phyloP scores from a whole-genome alignment of 1,140 invertebrate genomes.

The Pseudomyrmex pallidus region DNA sequence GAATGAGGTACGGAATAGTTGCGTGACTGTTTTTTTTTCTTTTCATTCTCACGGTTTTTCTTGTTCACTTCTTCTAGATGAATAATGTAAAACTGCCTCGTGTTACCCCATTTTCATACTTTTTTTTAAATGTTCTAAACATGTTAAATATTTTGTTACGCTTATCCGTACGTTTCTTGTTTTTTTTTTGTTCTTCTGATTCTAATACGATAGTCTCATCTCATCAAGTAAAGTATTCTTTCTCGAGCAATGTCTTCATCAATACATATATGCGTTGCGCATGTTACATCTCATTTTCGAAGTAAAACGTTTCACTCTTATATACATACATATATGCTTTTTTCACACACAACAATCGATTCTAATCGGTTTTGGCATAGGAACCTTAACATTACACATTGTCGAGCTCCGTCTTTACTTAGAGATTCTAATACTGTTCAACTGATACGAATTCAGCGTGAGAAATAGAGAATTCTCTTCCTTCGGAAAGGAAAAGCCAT shows the following conservation, averaged over 20 bases:
- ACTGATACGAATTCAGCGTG: conserved; percentile 45
- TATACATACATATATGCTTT: background rate
- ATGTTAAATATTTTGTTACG: conserved; percentile 59
- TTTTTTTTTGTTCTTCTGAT: conserved; percentile 35
- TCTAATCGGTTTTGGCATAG: conserved; percentile 70
- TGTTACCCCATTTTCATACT: conserved; percentile 13
- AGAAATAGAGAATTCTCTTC: conserved; percentile 47
- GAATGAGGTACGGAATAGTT: conserved; percentile 34
- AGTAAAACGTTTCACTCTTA: background rate
- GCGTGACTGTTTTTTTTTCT: background rate
- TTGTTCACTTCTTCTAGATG: background rate
- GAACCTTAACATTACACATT: conserved; percentile 65
- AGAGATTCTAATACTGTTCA: conserved; percentile 72
- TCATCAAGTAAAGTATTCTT: conserved; percentile 26
- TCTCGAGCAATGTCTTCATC: conserved; percentile 7
- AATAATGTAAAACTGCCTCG: conserved; percentile 6
- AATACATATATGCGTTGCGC: background rate
- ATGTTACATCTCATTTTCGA: conserved; percentile 23
- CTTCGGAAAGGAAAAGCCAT: conserved; percentile 8
- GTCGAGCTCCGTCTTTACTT: conserved; percentile 62
- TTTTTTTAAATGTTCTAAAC: conserved; percentile 4
- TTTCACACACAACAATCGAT: background rate
- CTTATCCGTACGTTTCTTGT: conserved; percentile 49
- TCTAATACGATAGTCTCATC: conserved; percentile 53
- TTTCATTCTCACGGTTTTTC: background rate